Base-by-base conservation (phyloP, 2,113 vertebrate species). In the Phalacrocorax brasilianus region DNA sequence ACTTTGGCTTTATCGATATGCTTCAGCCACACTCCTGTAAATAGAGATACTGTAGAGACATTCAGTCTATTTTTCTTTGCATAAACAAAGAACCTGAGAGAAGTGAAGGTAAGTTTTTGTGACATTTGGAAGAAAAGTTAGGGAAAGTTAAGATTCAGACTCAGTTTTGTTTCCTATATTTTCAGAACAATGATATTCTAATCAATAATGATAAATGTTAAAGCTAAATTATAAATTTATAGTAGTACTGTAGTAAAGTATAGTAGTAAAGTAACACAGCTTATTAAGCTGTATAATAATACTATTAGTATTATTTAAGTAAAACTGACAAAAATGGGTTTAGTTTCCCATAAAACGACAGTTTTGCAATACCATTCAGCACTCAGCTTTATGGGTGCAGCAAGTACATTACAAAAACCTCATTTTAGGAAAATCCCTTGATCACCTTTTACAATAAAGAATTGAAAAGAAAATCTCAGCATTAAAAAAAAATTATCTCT, bases 31-130 rank as follows among this genome's bases (percentile, higher is more conserved):
- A 14, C 20, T 18, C 19, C 8, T 35, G 22, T 28, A 32, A 4
- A 6, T 2, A 16, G 3, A 58, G 11, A 68, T 53, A 58, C 4
- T 0, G 0, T 2, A 45, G 14, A 75, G n/a, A 42, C 9, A 38
- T 7, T 28, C 38, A 27, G 4, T 9, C 22, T 12, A 8, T 70
- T 35, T 66, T 58, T 44, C 14, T 52, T 65, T 53, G 14, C 12
- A 28, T 27, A 68, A 68, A 32, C 8, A 47, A 65, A 76, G 15
- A 28, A 32, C 2, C 6, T n/a, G 12, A 33, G 5, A 66, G 45
- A 84, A 86, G 1, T 21, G 12, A 80, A 70, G n/a, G 5, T 8
- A 73, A 35, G 2, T 16, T 76, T 68, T 44, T 26, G 22, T 52
- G 18, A 80, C 65, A 44, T 27, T 61, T 53, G 21, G 12, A 89